Evolutionary conservation across 1,140 invertebrate species (phyloP).

Genomic region (Euschistus heros): DNA sequence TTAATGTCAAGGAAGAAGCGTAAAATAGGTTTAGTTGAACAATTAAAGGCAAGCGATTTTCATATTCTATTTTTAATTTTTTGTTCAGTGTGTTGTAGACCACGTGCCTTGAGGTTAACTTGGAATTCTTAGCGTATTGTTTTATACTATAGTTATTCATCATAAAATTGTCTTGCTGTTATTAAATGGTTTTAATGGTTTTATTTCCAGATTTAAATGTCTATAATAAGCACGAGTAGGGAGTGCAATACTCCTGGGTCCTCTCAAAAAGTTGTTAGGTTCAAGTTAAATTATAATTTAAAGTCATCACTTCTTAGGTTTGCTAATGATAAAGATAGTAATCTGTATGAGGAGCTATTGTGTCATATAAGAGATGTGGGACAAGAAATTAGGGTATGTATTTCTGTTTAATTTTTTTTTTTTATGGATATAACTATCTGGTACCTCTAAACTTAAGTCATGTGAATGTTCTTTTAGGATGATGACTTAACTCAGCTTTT

Average conservation of each 20-base stretch:
- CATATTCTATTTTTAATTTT: too few species aligned
- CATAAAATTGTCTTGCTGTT: too few species aligned
- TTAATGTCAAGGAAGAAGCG: too few species aligned
- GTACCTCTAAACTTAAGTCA: background rate
- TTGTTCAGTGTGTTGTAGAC: too few species aligned
- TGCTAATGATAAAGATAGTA: conserved; percentile 28
- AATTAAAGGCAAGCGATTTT: too few species aligned
- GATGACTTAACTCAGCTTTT: conserved; percentile 44
- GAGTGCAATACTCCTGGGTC: background rate
- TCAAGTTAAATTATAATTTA: conserved; percentile 31
- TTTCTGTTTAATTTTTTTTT: conserved; percentile 8
- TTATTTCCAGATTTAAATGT: conserved; percentile 16
- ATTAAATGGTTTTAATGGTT: background rate
- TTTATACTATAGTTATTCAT: background rate
- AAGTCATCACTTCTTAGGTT: conserved; percentile 26
- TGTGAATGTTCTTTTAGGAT: conserved; percentile 37
- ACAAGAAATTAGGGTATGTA: conserved; percentile 30
- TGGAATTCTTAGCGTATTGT: background rate
- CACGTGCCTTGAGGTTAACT: too few species aligned
- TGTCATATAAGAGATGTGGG: conserved; percentile 36
- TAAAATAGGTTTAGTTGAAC: too few species aligned
- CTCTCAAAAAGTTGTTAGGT: conserved; percentile 32
- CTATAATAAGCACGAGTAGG: conserved; percentile 3
- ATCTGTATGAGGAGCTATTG: conserved; percentile 36
- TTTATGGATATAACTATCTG: background rate